Evolutionary conservation across 1,140 invertebrate genomes (phyloP).

Genomic region (Charaxes varanes): DNA sequence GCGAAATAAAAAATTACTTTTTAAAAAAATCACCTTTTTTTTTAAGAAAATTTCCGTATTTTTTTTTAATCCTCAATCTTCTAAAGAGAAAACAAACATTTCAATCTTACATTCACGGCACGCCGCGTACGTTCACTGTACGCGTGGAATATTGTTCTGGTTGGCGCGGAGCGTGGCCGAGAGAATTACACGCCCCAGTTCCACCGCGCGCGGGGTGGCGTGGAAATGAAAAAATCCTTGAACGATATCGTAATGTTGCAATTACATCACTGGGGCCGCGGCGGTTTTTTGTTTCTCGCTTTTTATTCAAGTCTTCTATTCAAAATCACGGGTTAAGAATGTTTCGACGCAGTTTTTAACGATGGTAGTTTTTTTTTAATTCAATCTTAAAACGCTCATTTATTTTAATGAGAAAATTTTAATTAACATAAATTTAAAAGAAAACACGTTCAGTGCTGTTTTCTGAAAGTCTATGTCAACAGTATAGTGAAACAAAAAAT

Average conservation of each 20-base stretch:
- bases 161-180: slow-evolving; percentile 27
- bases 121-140: slow-evolving; percentile 46
- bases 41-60: too few relatives aligned
- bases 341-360: too few relatives aligned
- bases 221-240: slow-evolving; percentile 39
- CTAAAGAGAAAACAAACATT: slow-evolving; percentile 43
- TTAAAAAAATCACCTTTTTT: too few relatives aligned
- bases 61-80: slow-evolving; percentile 24
- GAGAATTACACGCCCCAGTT: slow-evolving; percentile 32
- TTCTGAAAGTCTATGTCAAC: too few relatives aligned
- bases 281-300: slow-evolving; percentile 29
- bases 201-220: slow-evolving; percentile 17
- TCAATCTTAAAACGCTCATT: not conserved
- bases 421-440: too few relatives aligned
- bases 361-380: slow-evolving; percentile 7
- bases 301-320: too few relatives aligned
- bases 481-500: not conserved
- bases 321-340: too few relatives aligned
- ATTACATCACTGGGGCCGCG: slow-evolving; percentile 46
- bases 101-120: slow-evolving; percentile 50
- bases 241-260: slow-evolving; percentile 57
- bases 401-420: not conserved
- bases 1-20: too few relatives aligned
- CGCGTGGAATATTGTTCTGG: slow-evolving; percentile 53
- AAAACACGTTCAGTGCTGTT: too few relatives aligned